Evolutionary conservation across 2,797 vertebrate species (phyloP).

Genomic region (Tapera naevia): DNA sequence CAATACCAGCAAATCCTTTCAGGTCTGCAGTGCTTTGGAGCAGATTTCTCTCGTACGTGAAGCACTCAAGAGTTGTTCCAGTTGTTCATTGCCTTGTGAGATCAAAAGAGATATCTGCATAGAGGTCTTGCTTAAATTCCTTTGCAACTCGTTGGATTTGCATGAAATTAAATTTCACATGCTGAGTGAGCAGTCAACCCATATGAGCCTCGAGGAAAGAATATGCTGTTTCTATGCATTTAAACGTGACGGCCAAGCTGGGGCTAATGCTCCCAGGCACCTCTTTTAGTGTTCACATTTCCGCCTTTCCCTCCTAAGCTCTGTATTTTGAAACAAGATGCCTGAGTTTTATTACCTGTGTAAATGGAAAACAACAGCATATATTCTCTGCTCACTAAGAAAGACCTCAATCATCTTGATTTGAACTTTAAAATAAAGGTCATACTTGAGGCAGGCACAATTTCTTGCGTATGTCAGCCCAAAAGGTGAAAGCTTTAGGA

Average conservation of each 20-base stretch:
- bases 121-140: constrained; percentile 11
- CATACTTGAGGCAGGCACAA: not conserved
- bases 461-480: constrained; percentile 22
- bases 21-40: not conserved
- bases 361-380: constrained; percentile 15
- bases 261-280: not conserved
- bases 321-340: not conserved
- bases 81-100: constrained; percentile 15
- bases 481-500: constrained; percentile 48
- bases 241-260: not conserved
- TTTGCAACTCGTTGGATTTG: constrained; percentile 47
- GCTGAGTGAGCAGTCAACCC: constrained; percentile 38
- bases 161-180: constrained; percentile 43
- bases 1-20: not conserved
- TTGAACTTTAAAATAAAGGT: constrained; percentile 59
- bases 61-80: not conserved
- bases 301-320: not conserved
- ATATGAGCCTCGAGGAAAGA: constrained; percentile 22
- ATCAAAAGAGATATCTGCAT: not conserved
- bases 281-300: not conserved
- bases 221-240: not conserved
- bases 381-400: constrained; percentile 10
- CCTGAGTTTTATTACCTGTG: constrained; percentile 16
- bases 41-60: not conserved
- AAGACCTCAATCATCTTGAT: not conserved